A percentile compares a stretch with the other conserved stretches of the same genome.
Conservation (phyloP, 2,113 vertebrate genomes). For the Kryptolebias marmoratus region DNA sequence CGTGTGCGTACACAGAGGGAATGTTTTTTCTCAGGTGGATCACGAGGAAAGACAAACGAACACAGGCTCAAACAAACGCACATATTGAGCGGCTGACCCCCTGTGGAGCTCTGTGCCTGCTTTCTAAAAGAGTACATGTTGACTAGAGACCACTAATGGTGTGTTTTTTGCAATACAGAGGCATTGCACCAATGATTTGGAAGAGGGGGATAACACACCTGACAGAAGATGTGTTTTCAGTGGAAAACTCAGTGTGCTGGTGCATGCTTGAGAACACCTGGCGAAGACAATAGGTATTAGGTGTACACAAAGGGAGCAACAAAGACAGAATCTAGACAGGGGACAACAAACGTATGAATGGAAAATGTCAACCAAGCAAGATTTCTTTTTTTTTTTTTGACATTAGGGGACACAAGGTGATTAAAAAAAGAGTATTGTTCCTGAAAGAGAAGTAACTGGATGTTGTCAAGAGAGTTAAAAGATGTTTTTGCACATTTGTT, state of each 20-base stretch:
- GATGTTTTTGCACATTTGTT: conserved; percentile 9
- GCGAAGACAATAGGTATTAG: conserved; percentile 27
- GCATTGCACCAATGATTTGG: conserved; percentile 56
- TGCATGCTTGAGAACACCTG: conserved; percentile 25
- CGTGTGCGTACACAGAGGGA: conserved; percentile 48
- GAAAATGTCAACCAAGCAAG: conserved; percentile 26
- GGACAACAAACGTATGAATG: conserved; percentile 9
- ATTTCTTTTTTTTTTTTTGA: conserved; percentile 15
- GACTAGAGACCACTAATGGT: conserved; percentile 68
- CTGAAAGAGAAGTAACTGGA: conserved; percentile 17
- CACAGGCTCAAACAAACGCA: conserved; percentile 28
- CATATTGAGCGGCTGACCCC: conserved; percentile 29
- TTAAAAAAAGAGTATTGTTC: conserved; percentile 52
- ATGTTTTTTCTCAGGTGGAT: conserved; percentile 55
- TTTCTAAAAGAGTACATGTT: conserved; percentile 60
- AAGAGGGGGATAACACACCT: conserved; percentile 34
- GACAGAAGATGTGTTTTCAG: conserved; percentile 38
- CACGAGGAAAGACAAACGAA: conserved; percentile 23
- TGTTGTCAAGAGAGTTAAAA: conserved; percentile 24
- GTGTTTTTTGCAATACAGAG: conserved; percentile 42
- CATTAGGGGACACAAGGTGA: conserved; percentile 45
- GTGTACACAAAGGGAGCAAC: conserved; percentile 13
- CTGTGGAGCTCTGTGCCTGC: conserved; percentile 31
- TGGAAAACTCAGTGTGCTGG: conserved; percentile 37
- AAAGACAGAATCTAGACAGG: neutral